Evolutionary conservation across 30 jellyfish, hydroid and myxozoan species (phyloP).

Genomic region (Aurelia sp.): DNA sequence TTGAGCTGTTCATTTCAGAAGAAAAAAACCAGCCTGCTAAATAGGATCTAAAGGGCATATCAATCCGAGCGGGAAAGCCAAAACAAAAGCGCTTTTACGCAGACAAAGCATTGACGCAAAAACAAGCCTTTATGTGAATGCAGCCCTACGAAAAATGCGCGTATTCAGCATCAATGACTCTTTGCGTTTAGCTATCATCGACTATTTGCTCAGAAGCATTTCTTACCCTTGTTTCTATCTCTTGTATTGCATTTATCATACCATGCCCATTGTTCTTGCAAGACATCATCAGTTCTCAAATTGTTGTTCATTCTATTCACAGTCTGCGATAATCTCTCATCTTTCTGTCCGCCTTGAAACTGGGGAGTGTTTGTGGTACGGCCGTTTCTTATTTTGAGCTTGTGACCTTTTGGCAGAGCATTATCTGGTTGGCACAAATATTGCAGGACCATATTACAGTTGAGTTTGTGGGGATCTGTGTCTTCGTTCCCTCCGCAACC

Average conservation of each 20-base stretch:
- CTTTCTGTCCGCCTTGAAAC: conserved; percentile 35
- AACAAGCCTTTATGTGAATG: too few relatives aligned
- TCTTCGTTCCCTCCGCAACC: conserved; percentile 98
- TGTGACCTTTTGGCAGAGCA: conserved; percentile 27
- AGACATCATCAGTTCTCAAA: conserved; percentile 47
- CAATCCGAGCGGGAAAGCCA: too few relatives aligned
- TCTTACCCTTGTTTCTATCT: conserved; percentile 89
- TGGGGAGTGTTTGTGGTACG: conserved; percentile 41
- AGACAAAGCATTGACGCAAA: too few relatives aligned
- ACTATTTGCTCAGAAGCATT: neutral
- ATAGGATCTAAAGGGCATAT: too few relatives aligned
- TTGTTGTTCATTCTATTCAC: neutral
- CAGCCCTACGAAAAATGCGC: too few relatives aligned
- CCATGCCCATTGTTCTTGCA: conserved; percentile 88
- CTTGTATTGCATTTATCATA: conserved; percentile 86
- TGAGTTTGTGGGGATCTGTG: conserved; percentile 89
- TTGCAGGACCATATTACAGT: conserved; percentile 87
- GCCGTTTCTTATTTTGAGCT: conserved; percentile 76
- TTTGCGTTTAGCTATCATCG: too few relatives aligned
- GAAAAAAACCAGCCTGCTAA: too few relatives aligned
- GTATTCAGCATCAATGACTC: too few relatives aligned
- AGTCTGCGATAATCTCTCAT: conserved; percentile 31
- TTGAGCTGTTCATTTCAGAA: too few relatives aligned
- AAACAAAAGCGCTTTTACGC: too few relatives aligned
- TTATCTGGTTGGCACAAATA: conserved; percentile 75